Evolutionary conservation across 2,888 invertebrate species (phyloP).

Genomic region (Cordilura impudica): DNA sequence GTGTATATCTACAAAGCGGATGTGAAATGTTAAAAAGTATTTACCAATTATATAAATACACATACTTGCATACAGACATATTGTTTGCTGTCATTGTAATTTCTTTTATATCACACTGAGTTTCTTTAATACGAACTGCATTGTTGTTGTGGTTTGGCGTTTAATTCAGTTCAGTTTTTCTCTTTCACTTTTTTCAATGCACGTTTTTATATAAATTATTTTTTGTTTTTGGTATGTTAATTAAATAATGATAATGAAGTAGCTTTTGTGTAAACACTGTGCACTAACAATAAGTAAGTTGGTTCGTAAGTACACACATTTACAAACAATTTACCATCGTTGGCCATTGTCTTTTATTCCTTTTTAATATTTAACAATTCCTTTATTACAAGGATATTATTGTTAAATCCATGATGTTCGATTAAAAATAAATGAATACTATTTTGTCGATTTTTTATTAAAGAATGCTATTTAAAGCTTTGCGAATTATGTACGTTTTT

Average conservation of each 20-base stretch:
- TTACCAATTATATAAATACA: conserved; percentile 3
- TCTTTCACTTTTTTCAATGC: neutral
- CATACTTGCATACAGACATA: neutral
- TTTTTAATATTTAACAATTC: conserved; percentile 21
- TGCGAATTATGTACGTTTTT: no score
- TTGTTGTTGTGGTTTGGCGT: neutral
- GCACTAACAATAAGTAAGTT: conserved; percentile 5
- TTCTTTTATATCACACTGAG: conserved; percentile 10
- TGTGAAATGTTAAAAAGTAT: conserved; percentile 22
- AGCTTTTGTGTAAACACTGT: conserved; percentile 40
- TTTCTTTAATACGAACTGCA: conserved; percentile 26
- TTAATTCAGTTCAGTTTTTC: neutral
- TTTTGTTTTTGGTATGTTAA: conserved; percentile 46
- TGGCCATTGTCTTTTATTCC: conserved; percentile 16
- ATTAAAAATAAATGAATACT: conserved; percentile 51
- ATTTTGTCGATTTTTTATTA: neutral
- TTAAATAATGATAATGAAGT: conserved; percentile 60
- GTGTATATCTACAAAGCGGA: neutral
- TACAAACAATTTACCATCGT: conserved; percentile 12
- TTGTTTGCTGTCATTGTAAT: neutral
- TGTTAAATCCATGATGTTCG: conserved; percentile 52
- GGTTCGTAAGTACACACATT: neutral
- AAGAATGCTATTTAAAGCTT: no score
- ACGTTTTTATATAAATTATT: neutral
- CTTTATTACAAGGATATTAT: conserved; percentile 28